Evolutionary conservation across 1,140 invertebrate species (phyloP), one percentile per base, ranked within the genome.

Genomic region (Eupristina koningsbergeri): DNA sequence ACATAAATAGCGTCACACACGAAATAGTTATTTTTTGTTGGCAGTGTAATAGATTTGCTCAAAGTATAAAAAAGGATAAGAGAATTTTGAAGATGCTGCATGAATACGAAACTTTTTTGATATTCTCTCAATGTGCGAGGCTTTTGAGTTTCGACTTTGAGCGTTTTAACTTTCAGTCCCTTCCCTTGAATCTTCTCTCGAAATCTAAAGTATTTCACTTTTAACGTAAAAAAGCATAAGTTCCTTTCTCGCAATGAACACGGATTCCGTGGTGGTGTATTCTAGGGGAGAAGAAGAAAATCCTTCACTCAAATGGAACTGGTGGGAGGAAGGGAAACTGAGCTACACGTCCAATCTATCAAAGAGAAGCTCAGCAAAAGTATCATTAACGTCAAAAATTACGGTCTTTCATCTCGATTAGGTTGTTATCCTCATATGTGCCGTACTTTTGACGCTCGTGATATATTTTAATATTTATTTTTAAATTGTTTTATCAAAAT

Each of bases 131-230:
- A 19, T 61, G 29, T 34, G 31, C 36, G 76, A 78, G 31, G 64
- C 50, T 36, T 50, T 61, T 31, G 76, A 78, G 9, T 29, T 78
- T 78, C 36, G 58, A 78, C 76, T 78, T 78, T 63, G 58, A 78
- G 13, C 58, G 45, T 61, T 78, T 78, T 61, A 34, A 64, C 53
- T 34, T 26, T 45, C 39, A 73, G 41, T 67, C 34, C 36, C 26
- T 71, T 71, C 41, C 67, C 22, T 71, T 22, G 36, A 69, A 3
- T 69, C 67, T 71, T 71, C 36, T 41, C 39, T 71, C 34, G 22
- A 71, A 26, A 41, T 41, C 67, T 71, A 41, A 71, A 71, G 67
- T 41, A 71, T 36, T n/a, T 71, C 67, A 41, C 39, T 71, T 41
- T 69, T 71, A 41, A 34, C 6, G 36, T 41, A 71, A 71, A 71